Conservation (phyloP, 1,140 invertebrate species). For the Dolichoris vasculosae region DNA sequence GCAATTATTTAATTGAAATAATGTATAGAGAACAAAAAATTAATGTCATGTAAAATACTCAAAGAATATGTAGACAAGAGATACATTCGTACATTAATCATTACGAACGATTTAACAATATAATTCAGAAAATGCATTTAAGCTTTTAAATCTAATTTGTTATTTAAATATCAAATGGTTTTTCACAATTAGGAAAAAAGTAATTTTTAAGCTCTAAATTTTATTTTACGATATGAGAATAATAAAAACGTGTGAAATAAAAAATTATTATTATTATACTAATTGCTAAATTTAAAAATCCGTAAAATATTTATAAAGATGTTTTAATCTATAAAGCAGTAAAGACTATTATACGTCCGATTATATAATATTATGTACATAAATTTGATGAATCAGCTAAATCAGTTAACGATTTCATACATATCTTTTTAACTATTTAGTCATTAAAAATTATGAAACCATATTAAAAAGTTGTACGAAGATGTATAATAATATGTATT, state of each 20-base stretch:
- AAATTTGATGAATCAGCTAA: not conserved
- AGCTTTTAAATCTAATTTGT: too few species aligned
- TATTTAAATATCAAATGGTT: too few species aligned
- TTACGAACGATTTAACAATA: too few species aligned
- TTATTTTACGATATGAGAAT: too few species aligned
- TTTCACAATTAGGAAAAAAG: too few species aligned
- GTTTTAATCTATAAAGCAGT: not conserved
- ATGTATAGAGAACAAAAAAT: not conserved
- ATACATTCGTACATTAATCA: too few species aligned
- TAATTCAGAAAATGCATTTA: too few species aligned
- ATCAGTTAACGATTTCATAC: not conserved
- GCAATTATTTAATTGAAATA: not conserved
- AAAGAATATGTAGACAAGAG: too few species aligned
- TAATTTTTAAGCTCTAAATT: too few species aligned
- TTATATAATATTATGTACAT: not conserved
- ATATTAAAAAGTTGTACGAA: not conserved
- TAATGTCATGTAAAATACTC: not conserved
- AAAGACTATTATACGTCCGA: not conserved
- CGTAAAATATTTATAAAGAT: not conserved
- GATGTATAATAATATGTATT: not conserved
- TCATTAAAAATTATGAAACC: constrained; percentile 29
- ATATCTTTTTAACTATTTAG: not conserved
- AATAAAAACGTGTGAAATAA: not conserved
- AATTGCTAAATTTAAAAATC: too few species aligned
- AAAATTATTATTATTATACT: not conserved